phyloP scores from a whole-genome alignment of 2,797 vertebrate species.

The Pagetopsis macropterus region DNA sequence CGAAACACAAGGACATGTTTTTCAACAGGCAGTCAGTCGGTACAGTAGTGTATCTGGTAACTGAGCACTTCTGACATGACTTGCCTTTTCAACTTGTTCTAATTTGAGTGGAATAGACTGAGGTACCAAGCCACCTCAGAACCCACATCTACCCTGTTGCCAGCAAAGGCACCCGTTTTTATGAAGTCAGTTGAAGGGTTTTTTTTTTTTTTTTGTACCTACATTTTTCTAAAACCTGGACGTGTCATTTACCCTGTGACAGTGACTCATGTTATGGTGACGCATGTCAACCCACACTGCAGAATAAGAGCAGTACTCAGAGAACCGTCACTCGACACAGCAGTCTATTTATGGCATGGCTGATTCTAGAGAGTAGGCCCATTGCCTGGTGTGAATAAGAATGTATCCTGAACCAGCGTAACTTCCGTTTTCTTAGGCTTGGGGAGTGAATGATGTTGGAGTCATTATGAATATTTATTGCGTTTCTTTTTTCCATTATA shows the following conservation, averaged over 20 bases:
- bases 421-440: slow-evolving; percentile 10
- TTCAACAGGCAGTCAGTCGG: no score
- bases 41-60: no score
- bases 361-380: slow-evolving; percentile 20
- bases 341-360: slow-evolving; percentile 31
- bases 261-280: slow-evolving; percentile 43
- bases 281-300: slow-evolving; percentile 38
- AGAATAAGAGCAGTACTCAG: slow-evolving; percentile 43
- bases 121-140: no score
- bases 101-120: no score
- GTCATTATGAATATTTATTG: neutral
- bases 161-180: no score
- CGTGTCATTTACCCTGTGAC: slow-evolving; percentile 12
- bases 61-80: no score
- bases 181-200: neutral
- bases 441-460: neutral
- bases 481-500: neutral
- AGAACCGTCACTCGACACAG: slow-evolving; percentile 43
- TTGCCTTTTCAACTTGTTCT: no score
- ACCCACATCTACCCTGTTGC: no score
- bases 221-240: slow-evolving; percentile 22
- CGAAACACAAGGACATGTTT: no score
- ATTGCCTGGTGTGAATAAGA: neutral
- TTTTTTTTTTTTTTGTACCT: slow-evolving; percentile 9
- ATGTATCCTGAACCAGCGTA: neutral